Percentiles rank a stretch among this genome's conserved stretches.
Evolutionary conservation across 2,113 vertebrate genomes (phyloP).

Genomic region (Strigops habroptila): DNA sequence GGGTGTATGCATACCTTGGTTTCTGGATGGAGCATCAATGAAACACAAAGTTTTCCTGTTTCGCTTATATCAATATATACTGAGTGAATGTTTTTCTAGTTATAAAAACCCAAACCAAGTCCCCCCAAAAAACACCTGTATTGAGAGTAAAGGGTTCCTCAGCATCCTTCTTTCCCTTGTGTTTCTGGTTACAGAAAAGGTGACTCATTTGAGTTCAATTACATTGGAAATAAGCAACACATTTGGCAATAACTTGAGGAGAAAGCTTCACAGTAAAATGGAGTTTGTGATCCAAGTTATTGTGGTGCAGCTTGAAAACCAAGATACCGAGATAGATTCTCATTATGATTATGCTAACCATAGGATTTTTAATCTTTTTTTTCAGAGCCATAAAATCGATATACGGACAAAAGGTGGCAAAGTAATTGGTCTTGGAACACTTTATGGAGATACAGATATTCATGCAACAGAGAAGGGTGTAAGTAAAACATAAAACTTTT

Average conservation of each 20-base stretch:
- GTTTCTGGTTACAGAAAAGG: neutral
- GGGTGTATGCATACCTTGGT: neutral
- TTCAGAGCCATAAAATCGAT: slow-evolving; percentile 83
- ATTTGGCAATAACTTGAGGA: neutral
- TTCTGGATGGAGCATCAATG: neutral
- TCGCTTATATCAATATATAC: too few species aligned
- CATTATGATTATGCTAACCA: neutral
- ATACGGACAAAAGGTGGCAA: slow-evolving; percentile 83
- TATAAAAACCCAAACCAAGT: neutral
- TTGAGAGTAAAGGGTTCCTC: neutral
- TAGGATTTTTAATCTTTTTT: neutral
- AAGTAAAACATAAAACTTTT: slow-evolving; percentile 49
- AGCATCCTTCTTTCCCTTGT: neutral
- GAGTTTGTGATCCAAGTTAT: neutral
- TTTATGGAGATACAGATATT: slow-evolving; percentile 89
- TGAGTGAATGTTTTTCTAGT: neutral
- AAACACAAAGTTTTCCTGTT: neutral
- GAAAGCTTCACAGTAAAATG: neutral
- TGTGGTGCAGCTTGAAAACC: neutral
- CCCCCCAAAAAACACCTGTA: neutral
- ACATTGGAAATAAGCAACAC: neutral
- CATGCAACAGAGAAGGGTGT: slow-evolving; percentile 82
- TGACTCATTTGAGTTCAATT: neutral
- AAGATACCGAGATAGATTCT: neutral
- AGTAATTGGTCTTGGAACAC: slow-evolving; percentile 84